These are phyloP conservation scores for Osmoderma eremita DNA, from an alignment of 2,888 invertebrate genomes.

Conservation along the genomic window DNA sequence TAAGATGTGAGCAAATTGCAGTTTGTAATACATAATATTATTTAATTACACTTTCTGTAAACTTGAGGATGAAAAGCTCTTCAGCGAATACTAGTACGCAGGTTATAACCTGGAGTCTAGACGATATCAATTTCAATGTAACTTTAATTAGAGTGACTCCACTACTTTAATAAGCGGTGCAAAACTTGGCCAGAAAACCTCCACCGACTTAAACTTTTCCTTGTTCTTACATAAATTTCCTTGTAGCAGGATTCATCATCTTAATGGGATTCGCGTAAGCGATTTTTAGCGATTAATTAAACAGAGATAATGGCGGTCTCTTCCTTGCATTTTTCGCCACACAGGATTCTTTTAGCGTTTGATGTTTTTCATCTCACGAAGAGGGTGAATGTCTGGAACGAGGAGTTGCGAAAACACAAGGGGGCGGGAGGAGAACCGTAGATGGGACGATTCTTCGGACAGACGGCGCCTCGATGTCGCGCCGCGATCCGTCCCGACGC, in stretches of 20 bases:
- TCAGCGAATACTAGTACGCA: too few relatives aligned
- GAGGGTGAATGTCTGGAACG: not conserved
- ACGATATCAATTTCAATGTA: slow-evolving; percentile 28
- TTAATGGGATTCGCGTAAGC: slow-evolving; percentile 14
- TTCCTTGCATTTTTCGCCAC: not conserved
- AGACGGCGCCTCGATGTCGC: slow-evolving; percentile 23
- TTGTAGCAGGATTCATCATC: slow-evolving; percentile 11
- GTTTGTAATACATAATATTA: too few relatives aligned
- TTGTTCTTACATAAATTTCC: not conserved
- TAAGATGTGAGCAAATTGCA: too few relatives aligned
- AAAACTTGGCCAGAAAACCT: not conserved
- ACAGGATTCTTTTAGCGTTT: not conserved
- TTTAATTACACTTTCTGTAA: too few relatives aligned
- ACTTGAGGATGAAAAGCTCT: too few relatives aligned
- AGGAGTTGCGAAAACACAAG: not conserved
- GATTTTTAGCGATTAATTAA: slow-evolving; percentile 25
- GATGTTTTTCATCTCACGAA: not conserved
- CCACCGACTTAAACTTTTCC: not conserved
- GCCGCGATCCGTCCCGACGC: slow-evolving; percentile 23
- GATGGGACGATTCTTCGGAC: slow-evolving; percentile 2
- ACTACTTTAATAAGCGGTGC: not conserved
- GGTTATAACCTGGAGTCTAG: not conserved
- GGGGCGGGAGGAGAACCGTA: not conserved
- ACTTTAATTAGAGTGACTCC: slow-evolving; percentile 19
- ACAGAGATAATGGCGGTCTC: not conserved